Evolutionary conservation across 2,113 vertebrate genomes (phyloP), one percentile per base, ranked within the genome.

Genomic region (Amia ocellicauda): DNA sequence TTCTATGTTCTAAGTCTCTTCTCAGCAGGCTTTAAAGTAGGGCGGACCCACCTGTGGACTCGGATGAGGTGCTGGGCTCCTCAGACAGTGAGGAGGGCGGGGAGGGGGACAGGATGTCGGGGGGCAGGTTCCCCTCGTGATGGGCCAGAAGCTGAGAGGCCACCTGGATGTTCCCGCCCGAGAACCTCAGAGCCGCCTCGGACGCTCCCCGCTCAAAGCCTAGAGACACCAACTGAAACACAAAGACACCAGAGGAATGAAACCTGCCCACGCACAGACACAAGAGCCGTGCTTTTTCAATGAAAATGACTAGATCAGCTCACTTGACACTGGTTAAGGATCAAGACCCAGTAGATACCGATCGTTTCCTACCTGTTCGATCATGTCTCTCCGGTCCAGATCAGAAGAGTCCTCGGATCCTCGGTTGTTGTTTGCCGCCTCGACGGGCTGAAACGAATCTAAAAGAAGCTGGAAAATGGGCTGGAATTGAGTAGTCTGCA

Each of bases 111-210:
- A 22, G 72, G 42, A 88, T 79, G 0, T 78, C 88, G 0, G 84
- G 69, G 1, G 93, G 90, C 0, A 95, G 84, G 24, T 72, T 57
- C 0, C 93, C 94, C 9, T 88, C 89, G 1, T 92, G 85, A 69
- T 89, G 89, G 19, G 88, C 84, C 10, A 99, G 86, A 3, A 92
- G 90, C 81, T 97, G 91, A 2, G 91, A 83, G 0, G 96, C 94
- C 24, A 86, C 66, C 27, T 93, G 88, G 27, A 94, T 62, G 54
- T 93, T 93, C 51, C 92, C 94, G 31, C 78, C 84, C 2, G 89
- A 90, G 62, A 90, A 43, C 10, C 79, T 75, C 19, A 98, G 81
- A 0, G 93, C 93, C 0, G 85, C 78, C 26, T 90, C 81, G 0
- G 89, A 88, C 0, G 72, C 70, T 0, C 71, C 84, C 0, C 70